Evolutionary conservation across 2,113 vertebrate genomes (phyloP), one percentile per base, ranked within the genome.

Genomic region (Tor tambroides): DNA sequence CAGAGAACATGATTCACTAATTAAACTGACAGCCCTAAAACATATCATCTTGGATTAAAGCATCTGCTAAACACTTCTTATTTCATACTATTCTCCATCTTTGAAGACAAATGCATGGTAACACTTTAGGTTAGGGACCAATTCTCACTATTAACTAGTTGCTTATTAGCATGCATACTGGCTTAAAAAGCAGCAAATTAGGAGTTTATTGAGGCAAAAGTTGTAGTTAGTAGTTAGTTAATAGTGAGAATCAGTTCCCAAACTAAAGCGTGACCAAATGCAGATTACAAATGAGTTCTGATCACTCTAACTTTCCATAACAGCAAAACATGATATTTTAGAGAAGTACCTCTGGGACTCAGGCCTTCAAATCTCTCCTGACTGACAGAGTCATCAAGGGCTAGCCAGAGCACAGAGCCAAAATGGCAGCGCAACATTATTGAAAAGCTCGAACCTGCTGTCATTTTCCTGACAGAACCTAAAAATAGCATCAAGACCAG

Each of bases 311-410:
- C n/a, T 76, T 76, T 49, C n/a, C n/a, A 71, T 35, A 54, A 54
- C 15, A 69, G 26, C 65, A 35, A 71, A 71, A 35, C 61, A n/a
- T 67, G 4, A 30, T 65, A 65, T 12, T 83, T 83, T 46, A 67
- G 9, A 21, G 15, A 32, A 41, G 12, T 21, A 67, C 77, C 77
- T 54, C 72, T 85, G 83, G 83, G 85, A 83, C 77, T 9, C 1
- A 17, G 75, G 43, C 46, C 32, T 80, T 80, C 54, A 63, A 80
- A 67, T 80, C 38, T 51, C 61, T 61, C 41, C 67, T 83, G 84
- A 85, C 35, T 93, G 94, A 92, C 94, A 95, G 92, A 90, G 78
- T 88, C 91, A 94, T 95, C 93, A 94, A 92, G 92, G 89, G 88
- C 26, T 63, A 82, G 69, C 49, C 15, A 5, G 46, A 93, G 91